These are phyloP conservation scores for Enteromius trimaculatus DNA, from an alignment of 2,797 vertebrate species.

Conservation along the genomic window DNA sequence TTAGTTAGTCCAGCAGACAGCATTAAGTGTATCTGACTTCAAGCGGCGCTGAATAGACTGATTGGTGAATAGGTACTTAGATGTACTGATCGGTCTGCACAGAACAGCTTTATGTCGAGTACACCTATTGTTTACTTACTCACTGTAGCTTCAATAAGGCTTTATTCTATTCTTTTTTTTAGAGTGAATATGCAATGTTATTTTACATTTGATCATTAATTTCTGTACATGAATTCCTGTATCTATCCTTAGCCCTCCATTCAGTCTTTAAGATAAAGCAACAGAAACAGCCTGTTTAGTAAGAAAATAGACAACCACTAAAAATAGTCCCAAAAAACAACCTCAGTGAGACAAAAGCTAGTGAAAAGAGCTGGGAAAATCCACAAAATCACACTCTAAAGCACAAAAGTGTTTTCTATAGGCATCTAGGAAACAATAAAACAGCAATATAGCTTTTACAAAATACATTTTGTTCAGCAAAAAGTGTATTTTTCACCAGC, in stretches of 20 bases:
- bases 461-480: background rate
- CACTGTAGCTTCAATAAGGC: background rate
- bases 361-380: background rate
- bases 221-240: background rate
- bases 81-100: too few species aligned
- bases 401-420: background rate
- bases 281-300: background rate
- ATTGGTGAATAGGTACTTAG: too few species aligned
- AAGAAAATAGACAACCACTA: background rate
- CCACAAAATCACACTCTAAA: background rate
- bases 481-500: background rate
- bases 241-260: background rate
- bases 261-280: background rate
- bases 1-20: too few species aligned
- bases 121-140: too few species aligned
- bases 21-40: too few species aligned
- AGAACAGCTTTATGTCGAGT: too few species aligned
- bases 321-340: too few species aligned
- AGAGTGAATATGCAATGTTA: too few species aligned
- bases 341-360: background rate
- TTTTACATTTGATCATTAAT: too few species aligned
- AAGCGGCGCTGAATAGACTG: too few species aligned
- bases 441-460: background rate
- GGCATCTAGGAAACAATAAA: background rate
- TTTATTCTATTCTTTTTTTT: too few species aligned